phyloP scores from a whole-genome alignment of 2,113 vertebrate species.

The Morone saxatilis region DNA sequence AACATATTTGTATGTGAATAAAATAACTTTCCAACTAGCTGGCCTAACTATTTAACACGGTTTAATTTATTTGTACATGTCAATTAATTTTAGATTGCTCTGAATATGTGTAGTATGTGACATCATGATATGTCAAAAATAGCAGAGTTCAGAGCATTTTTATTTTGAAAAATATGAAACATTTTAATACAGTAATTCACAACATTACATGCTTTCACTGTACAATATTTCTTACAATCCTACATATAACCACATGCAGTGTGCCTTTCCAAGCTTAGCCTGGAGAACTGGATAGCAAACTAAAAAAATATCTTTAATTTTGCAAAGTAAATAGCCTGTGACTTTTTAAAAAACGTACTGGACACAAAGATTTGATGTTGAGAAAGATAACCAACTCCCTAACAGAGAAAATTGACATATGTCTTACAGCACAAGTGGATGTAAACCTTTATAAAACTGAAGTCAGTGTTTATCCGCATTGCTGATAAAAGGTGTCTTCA shows the following conservation, averaged over 20 bases:
- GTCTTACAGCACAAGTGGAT: slow-evolving; percentile 13
- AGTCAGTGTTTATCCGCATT: slow-evolving; percentile 6
- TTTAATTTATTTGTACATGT: not conserved
- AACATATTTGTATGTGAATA: not conserved
- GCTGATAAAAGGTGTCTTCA: slow-evolving; percentile 21
- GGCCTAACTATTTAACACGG: not conserved
- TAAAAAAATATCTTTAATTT: slow-evolving; percentile 54
- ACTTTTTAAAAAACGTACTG: slow-evolving; percentile 46
- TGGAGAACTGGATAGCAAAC: slow-evolving; percentile 39
- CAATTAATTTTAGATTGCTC: not conserved
- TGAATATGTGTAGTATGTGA: not conserved
- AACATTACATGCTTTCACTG: slow-evolving; percentile 77
- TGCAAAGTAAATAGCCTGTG: slow-evolving; percentile 50
- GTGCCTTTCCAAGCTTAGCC: slow-evolving; percentile 48
- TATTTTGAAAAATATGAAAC: slow-evolving; percentile 77
- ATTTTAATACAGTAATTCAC: slow-evolving; percentile 75
- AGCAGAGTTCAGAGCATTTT: slow-evolving; percentile 15
- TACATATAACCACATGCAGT: slow-evolving; percentile 70
- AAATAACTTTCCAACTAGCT: no score
- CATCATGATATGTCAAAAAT: not conserved
- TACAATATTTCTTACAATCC: slow-evolving; percentile 62
- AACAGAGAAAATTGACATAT: slow-evolving; percentile 13
- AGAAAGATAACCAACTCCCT: slow-evolving; percentile 29
- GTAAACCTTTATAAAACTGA: slow-evolving; percentile 20
- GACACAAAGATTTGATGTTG: slow-evolving; percentile 31